Percentiles rank a stretch among this genome's conserved stretches.
Evolutionary conservation across 2,888 invertebrate genomes (phyloP).

Genomic region (Phytoseiulus persimilis): DNA sequence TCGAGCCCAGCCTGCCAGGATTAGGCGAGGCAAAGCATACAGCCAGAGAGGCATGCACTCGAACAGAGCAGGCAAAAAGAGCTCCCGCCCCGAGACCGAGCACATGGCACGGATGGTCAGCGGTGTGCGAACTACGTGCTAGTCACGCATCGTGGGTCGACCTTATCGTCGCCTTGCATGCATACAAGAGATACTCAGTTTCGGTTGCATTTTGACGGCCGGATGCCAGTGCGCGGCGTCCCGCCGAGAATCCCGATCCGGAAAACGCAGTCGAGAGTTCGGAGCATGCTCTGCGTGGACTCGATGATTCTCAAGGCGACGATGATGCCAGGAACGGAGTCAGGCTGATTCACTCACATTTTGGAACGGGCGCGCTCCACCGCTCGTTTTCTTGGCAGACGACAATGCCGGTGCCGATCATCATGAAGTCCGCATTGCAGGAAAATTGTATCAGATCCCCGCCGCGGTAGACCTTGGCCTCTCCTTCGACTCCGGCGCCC

Average conservation of each 20-base stretch:
- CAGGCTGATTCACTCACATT: constrained; percentile 57
- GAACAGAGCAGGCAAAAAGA: background rate
- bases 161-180: constrained; percentile 23
- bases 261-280: too few species aligned
- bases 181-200: background rate
- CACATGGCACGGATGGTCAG: constrained; percentile 19
- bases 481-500: constrained; percentile 56
- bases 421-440: constrained; percentile 76
- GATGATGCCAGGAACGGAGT: too few species aligned
- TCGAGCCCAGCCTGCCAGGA: background rate
- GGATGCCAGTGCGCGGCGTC: too few species aligned
- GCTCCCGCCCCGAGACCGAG: background rate
- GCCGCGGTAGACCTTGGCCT: constrained; percentile 59
- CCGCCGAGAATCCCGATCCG: too few species aligned
- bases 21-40: background rate
- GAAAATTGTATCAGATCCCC: constrained; percentile 78
- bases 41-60: background rate
- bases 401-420: constrained; percentile 79
- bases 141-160: background rate
- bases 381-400: constrained; percentile 78
- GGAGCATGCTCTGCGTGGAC: too few species aligned
- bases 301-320: too few species aligned
- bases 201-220: background rate
- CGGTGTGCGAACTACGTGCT: constrained; percentile 33
- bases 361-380: constrained; percentile 75